Evolutionary conservation across 2,888 invertebrate species (phyloP), one percentile per base, ranked within the genome.

Genomic region (Poecilus cupreus): DNA sequence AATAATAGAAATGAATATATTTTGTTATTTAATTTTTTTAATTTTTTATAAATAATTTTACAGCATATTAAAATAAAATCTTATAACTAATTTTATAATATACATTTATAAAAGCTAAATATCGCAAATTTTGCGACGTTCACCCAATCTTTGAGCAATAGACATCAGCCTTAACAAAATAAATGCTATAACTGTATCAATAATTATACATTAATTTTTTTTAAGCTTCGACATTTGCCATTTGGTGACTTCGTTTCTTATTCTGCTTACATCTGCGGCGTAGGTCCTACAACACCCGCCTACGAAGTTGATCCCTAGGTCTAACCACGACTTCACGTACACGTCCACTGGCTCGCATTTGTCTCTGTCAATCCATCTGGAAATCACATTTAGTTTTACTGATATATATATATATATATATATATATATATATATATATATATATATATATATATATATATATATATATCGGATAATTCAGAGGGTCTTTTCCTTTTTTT

Each of bases 201-300:
- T 16, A 39, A 37, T 10, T 8, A 13, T 68, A 68, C 4, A 60
- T 49, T 68, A 37, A 18, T 37, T 68, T 8, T 37, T 37, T 37
- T 24, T 60, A 60, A 37, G 32, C 37, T 68, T 68, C 2, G 16
- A 37, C 18, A 75, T 86, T 60, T 84, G 86, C 91, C 91, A 91
- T 82, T 87, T 88, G 80, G 88, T 87, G 80, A 94, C 93, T 87
- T 93, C 92, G 85, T 92, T 92, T 78, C 92, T 91, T 85, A 97
- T 96, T 84, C 93, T 92, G 8, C 91, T 91, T 39, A 98, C 94
- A 87, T 97, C 96, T 0, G 94, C 91, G 0, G 97, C 95, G 85
- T 94, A 94, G 0, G 97, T 95, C 84, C 97, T 92, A 88, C 98
- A 98, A 86, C 98, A 98, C 0, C 98, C 98, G 20, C 98, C 98